Conservation (phyloP, 1,140 invertebrate species). For the Triops cancriformis region DNA sequence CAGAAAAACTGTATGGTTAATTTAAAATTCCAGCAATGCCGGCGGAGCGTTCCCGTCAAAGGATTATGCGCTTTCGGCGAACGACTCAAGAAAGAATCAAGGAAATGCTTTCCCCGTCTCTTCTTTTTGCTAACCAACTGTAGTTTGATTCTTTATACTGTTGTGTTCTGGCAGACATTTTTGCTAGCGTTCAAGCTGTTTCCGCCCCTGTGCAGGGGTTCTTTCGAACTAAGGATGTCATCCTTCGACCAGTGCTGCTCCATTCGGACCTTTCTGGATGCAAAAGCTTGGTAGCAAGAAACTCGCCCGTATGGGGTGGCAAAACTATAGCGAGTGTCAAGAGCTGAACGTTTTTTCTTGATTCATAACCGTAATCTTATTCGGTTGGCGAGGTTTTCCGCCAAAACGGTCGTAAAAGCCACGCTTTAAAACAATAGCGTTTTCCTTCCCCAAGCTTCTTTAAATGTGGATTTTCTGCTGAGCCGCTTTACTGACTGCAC, state of each 20-base stretch:
- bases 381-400: too few species aligned
- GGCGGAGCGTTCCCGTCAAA: not conserved
- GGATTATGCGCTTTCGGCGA: not conserved
- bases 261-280: not conserved
- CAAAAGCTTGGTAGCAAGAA: not conserved
- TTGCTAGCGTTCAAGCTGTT: not conserved
- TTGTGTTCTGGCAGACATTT: not conserved
- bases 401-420: too few species aligned
- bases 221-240: too few species aligned
- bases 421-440: too few species aligned
- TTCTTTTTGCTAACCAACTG: too few species aligned
- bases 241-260: not conserved
- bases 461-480: too few species aligned
- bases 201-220: not conserved
- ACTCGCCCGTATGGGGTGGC: not conserved
- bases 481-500: too few species aligned
- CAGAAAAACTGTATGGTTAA: not conserved
- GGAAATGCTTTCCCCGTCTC: not conserved
- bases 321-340: too few species aligned
- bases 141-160: not conserved
- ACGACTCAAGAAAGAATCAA: not conserved
- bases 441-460: too few species aligned
- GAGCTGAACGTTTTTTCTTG: too few species aligned
- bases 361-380: too few species aligned
- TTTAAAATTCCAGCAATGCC: not conserved